Evolutionary conservation across 2,113 vertebrate species (phyloP), one percentile per base, ranked within the genome.

Genomic region (Pelusios castaneus): DNA sequence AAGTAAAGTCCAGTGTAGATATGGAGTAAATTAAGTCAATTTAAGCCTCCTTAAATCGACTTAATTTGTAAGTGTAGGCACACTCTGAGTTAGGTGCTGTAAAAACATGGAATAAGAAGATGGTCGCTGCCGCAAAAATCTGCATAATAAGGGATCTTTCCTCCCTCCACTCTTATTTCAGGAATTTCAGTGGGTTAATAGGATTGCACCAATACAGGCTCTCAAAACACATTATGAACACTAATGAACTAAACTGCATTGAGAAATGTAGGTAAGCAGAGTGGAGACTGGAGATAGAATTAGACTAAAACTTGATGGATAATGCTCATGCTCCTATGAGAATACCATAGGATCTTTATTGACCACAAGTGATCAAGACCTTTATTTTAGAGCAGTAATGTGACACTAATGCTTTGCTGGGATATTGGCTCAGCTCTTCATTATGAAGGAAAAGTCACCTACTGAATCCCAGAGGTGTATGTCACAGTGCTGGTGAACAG

Each of bases 171-270:
- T 47, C 47, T 16, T 90, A 5, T 75, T 25, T 45, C 25, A 45
- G 89, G 10, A 94, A 75, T 14, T 78, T 11, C 85, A 10, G 3
- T 88, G 0, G 31, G 17, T 78, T 67, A 47, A 70, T 38, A 73
- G 17, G 43, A 47, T 25, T 43, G 2, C 83, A 60, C 47, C 67
- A 13, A 58, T 76, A 2, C 4, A 77, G 89, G n/a, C 47, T 19
- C 2, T 4, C 22, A 49, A 5, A 0, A 1, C 76, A 10, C 8
- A 70, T 70, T 70, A 70, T 70, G n/a, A 70, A 70, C 34, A 22
- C 78, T 52, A 31, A 95, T 14, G 51, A 88, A 55, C 3, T 17
- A 49, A 17, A 45, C 41, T 12, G 45, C 73, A 67, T 51, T 56
- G 78, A 87, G 60, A 22, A 89, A 54, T 83, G 73, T 29, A 45